Conservation (phyloP, 2,888 invertebrate genomes). For the Willowsia nigromaculata region DNA sequence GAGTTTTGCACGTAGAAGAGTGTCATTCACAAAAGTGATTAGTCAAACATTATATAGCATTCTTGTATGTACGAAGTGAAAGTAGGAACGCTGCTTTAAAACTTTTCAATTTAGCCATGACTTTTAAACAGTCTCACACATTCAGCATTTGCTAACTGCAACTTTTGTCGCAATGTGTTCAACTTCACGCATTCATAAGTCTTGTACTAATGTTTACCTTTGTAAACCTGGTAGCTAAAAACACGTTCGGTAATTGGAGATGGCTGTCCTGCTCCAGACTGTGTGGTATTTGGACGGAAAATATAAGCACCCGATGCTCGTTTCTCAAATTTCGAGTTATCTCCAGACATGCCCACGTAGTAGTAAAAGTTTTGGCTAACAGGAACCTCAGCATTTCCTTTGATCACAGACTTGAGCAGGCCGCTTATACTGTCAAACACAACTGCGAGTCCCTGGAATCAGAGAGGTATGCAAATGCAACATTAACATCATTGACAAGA, state of each 20-base stretch:
- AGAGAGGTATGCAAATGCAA: not conserved
- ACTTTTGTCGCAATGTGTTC: not conserved
- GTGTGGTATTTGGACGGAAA: slow-evolving; percentile 83
- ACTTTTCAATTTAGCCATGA: no score
- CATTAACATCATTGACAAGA: not conserved
- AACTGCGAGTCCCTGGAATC: slow-evolving; percentile 58
- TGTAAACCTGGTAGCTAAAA: slow-evolving; percentile 72
- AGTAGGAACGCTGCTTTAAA: no score
- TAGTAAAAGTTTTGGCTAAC: slow-evolving; percentile 86
- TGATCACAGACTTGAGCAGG: slow-evolving; percentile 74
- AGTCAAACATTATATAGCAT: no score
- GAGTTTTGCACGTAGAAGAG: no score
- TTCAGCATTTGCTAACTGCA: not conserved
- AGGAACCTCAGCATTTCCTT: slow-evolving; percentile 66
- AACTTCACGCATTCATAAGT: not conserved
- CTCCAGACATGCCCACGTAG: slow-evolving; percentile 86
- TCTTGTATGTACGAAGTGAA: no score
- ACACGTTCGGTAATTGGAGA: slow-evolving; percentile 80
- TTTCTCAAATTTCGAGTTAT: slow-evolving; percentile 84
- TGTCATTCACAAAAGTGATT: no score
- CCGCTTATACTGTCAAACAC: slow-evolving; percentile 77
- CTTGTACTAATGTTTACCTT: slow-evolving; percentile 55
- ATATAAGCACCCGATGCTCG: slow-evolving; percentile 97
- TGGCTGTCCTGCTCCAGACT: slow-evolving; percentile 80
- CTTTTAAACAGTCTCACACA: no score